Percentiles rank a stretch among this genome's conserved stretches.
Conservation (phyloP, 2,797 vertebrate genomes). For the Malacoraja senta region DNA sequence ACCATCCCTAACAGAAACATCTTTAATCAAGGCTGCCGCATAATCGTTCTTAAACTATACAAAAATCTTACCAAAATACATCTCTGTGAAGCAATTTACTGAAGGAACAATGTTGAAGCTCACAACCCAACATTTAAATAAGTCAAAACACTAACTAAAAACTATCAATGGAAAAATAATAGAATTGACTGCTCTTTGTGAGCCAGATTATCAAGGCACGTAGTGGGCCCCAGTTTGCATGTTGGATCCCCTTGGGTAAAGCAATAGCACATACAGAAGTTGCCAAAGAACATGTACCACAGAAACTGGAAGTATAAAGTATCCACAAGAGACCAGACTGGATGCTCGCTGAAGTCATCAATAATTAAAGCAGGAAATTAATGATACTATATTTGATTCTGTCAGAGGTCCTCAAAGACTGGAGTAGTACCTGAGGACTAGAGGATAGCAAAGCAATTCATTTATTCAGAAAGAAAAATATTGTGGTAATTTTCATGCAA, state of each 20-base stretch:
- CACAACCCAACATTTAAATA: neutral
- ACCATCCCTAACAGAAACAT: no score
- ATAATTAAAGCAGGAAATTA: conserved; percentile 20
- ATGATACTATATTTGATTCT: neutral
- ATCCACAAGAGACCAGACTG: conserved; percentile 20
- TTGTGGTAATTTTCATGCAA: neutral
- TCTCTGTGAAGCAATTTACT: neutral
- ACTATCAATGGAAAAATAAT: neutral
- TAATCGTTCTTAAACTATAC: neutral
- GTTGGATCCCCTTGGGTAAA: neutral
- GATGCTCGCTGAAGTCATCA: conserved; percentile 6
- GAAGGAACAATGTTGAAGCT: neutral
- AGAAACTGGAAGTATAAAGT: conserved; percentile 32
- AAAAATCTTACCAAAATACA: neutral
- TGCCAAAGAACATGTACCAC: conserved; percentile 5
- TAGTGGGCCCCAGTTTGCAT: neutral
- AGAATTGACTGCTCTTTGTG: neutral
- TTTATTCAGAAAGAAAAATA: neutral
- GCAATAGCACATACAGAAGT: conserved; percentile 22
- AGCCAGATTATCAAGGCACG: conserved; percentile 4
- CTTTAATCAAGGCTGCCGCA: neutral
- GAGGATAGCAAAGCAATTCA: neutral
- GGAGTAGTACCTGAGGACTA: neutral
- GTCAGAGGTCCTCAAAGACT: neutral
- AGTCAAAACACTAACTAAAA: neutral